Conservation (phyloP, 2,797 vertebrate species). For the Squalus acanthias region DNA sequence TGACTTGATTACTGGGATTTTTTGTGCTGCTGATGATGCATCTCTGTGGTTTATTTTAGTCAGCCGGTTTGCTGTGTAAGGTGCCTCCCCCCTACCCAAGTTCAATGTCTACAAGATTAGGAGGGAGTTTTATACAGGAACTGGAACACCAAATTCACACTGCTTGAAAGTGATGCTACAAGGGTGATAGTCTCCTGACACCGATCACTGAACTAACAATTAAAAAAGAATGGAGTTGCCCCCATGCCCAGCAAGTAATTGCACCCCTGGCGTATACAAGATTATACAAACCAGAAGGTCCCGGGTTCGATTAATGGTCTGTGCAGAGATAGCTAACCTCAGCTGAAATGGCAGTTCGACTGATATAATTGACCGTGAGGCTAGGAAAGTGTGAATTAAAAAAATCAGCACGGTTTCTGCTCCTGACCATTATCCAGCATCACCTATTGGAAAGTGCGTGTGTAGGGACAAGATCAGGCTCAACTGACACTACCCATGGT, state of each 20-base stretch:
- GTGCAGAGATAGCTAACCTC: not conserved
- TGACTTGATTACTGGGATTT: not conserved
- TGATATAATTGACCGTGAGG: not conserved
- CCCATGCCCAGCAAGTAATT: not conserved
- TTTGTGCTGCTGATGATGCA: not conserved
- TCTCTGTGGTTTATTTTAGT: not conserved
- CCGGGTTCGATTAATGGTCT: not conserved
- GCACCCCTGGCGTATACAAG: not conserved
- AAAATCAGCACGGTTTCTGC: not conserved
- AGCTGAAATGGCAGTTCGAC: not conserved
- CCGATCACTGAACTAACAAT: not conserved
- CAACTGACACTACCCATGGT: not conserved
- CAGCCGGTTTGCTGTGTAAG: not conserved
- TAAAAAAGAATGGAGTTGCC: not conserved
- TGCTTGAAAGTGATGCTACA: not conserved
- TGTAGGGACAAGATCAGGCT: not conserved
- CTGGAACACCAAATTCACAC: not conserved
- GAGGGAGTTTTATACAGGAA: not conserved
- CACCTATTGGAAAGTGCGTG: not conserved
- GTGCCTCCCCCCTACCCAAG: not conserved
- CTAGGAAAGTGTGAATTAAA: not conserved
- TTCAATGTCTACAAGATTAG: not conserved
- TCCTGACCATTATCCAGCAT: not conserved
- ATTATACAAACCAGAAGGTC: not conserved
- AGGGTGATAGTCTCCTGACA: not conserved